These are phyloP conservation scores for Phainopepla nitens DNA, from an alignment of 2,113 vertebrate genomes.

Conservation along the genomic window DNA sequence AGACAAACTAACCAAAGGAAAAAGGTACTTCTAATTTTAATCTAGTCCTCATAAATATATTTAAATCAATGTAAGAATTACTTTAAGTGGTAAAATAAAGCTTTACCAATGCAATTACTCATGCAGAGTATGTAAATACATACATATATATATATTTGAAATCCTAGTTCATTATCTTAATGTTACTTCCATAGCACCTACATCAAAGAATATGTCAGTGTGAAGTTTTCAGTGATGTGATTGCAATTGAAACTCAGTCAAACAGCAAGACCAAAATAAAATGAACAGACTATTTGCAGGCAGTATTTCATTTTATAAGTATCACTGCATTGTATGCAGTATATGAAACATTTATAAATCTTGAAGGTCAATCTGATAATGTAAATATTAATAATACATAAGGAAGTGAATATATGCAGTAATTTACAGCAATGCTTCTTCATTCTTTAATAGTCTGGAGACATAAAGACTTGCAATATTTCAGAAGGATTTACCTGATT, in stretches of 20 bases:
- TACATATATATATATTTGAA: constrained; percentile 56
- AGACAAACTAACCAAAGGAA: constrained; percentile 49
- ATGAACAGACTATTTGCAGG: constrained; percentile 80
- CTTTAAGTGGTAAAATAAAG: constrained; percentile 55
- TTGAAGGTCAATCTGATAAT: constrained; percentile 99
- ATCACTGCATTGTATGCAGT: constrained; percentile 82
- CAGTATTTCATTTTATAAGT: constrained; percentile 82
- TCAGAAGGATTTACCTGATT: constrained; percentile 89
- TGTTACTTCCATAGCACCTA: constrained; percentile 71
- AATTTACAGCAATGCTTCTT: constrained; percentile 84
- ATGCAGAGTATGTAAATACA: constrained; percentile 56
- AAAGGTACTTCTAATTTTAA: constrained; percentile 63
- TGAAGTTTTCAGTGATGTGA: constrained; percentile 72
- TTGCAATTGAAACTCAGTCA: constrained; percentile 72
- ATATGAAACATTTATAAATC: constrained; percentile 93
- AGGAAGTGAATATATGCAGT: constrained; percentile 82
- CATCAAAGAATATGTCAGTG: constrained; percentile 73
- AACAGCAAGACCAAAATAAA: constrained; percentile 77
- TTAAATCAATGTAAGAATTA: constrained; percentile 49
- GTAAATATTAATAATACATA: constrained; percentile 99
- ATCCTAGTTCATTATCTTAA: constrained; percentile 74
- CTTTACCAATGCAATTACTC: constrained; percentile 59
- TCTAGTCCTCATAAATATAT: constrained; percentile 62
- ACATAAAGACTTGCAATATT: constrained; percentile 80
- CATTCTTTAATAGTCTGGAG: constrained; percentile 81